A percentile compares a stretch with the other conserved stretches of the same genome.
Evolutionary conservation across 1,140 invertebrate species (phyloP).

Genomic region (Apocrypta bakeri): DNA sequence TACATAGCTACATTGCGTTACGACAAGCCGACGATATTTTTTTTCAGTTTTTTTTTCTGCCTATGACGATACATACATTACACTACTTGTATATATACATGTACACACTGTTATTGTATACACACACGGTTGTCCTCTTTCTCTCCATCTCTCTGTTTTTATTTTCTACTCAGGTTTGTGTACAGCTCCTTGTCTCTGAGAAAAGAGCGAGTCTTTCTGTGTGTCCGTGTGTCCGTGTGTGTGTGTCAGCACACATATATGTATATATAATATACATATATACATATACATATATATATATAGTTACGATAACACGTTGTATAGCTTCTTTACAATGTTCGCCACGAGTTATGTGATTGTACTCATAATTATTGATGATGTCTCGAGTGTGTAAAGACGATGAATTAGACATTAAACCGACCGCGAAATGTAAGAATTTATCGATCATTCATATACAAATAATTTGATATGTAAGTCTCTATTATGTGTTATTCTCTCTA

Average conservation of each 20-base stretch:
- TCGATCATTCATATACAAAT: neutral
- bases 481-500: neutral
- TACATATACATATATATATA: neutral
- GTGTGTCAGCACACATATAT: too few species aligned
- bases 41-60: neutral
- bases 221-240: too few species aligned
- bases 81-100: neutral
- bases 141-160: neutral
- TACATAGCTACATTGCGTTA: slow-evolving; percentile 5
- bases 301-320: neutral
- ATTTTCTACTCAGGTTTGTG: neutral
- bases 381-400: neutral
- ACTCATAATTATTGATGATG: neutral
- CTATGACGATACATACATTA: neutral
- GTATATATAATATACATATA: too few species aligned
- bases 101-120: neutral
- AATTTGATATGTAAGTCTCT: neutral
- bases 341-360: neutral
- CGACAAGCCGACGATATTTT: neutral
- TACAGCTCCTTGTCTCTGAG: too few species aligned
- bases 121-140: neutral
- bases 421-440: neutral
- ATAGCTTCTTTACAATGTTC: neutral
- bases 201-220: too few species aligned
- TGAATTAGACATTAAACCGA: neutral